Evolutionary conservation across 2,888 invertebrate genomes (phyloP), one percentile per base, ranked within the genome.

Genomic region (Myopa tessellatipennis): DNA sequence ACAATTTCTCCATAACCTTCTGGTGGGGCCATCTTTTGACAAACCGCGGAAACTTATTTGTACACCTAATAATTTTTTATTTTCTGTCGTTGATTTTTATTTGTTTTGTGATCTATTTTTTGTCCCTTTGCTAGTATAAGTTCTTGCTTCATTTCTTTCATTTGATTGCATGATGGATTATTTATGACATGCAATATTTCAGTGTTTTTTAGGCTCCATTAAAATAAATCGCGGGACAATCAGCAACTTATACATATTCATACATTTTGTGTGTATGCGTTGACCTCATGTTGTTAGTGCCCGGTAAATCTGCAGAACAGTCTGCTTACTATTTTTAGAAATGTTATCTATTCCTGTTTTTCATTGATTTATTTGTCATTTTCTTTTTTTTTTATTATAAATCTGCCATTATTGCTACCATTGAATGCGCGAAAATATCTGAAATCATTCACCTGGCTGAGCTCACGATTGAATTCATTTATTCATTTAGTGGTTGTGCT

Each of bases 151-250:
- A 65, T 65, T 61, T 36, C 36, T 38, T 65, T 38, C 65, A 38
- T 65, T 36, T 65, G 65, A 65, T 65, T 65, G 65, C 65, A 10
- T 65, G 65, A 34, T 65, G 3, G 36, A 65, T 38, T 38, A 65
- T 65, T 65, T 38, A 65, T 65, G 65, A 65, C 65, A 65, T 36
- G 65, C 65, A 14, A 26, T 38, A 26, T 61, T n/a, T 14, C 5
- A 2, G 34, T 61, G 5, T 61, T 7, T 34, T 4, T 18, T 18
- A n/a, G 0, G 34, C 34, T 61, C 34, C 61, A 61, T 18, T 61
- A 5, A 61, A 26, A 26, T 26, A 26, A 61, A 55, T 5, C 10
- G 8, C 16, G 1, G 55, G 14, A 55, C n/a, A 55, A 55, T 16
- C 55, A 10, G n/a, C 55, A 5, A 3, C 55, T 1, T 4, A 10